Evolutionary conservation across 1,140 invertebrate genomes (phyloP).

Genomic region (Nymphalis io): DNA sequence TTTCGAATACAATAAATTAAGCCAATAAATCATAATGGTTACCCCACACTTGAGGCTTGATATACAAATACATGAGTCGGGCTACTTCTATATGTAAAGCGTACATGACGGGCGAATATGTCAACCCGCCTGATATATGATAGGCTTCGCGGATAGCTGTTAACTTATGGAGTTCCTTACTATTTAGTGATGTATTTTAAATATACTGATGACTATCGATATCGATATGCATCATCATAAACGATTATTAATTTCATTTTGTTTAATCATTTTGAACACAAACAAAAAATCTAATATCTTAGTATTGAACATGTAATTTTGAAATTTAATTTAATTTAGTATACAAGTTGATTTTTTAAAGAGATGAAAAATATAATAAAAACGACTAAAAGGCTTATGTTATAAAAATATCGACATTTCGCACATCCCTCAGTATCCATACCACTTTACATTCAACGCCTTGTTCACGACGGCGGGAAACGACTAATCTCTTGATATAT

Average conservation of each 20-base stretch:
- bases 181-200: conserved; percentile 45
- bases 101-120: conserved; percentile 58
- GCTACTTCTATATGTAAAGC: conserved; percentile 33
- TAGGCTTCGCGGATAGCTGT: conserved; percentile 61
- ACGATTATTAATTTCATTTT: too few relatives aligned
- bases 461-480: conserved; percentile 55
- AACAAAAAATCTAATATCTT: too few relatives aligned
- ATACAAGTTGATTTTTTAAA: too few relatives aligned
- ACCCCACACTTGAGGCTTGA: conserved; percentile 15
- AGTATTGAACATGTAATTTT: too few relatives aligned
- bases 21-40: conserved; percentile 28
- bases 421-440: conserved; percentile 37
- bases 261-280: too few relatives aligned
- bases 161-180: conserved; percentile 70
- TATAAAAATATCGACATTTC: conserved; percentile 39
- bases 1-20: conserved; percentile 23
- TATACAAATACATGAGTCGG: conserved; percentile 31
- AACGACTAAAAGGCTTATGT: background rate
- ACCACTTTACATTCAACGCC: conserved; percentile 70
- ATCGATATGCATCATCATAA: background rate
- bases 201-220: background rate
- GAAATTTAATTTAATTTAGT: too few relatives aligned
- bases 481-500: conserved; percentile 78
- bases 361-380: background rate
- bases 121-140: conserved; percentile 71